Percentiles rank a stretch among this genome's conserved stretches.
phyloP scores from a whole-genome alignment of 2,113 vertebrate species.

The Elanoides forficatus region DNA sequence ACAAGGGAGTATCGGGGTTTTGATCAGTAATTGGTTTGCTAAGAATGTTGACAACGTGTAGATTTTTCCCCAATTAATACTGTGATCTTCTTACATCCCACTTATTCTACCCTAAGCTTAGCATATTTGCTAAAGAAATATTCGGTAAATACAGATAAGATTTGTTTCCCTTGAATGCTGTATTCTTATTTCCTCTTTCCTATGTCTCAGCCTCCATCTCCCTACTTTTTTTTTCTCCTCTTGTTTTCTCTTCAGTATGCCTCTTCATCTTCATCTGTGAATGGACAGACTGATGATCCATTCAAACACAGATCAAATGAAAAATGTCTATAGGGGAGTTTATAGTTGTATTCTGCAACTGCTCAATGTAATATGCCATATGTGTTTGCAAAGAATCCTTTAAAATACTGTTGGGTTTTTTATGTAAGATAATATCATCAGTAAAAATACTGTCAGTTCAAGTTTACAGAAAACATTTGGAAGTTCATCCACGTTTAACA shows the following conservation, averaged over 20 bases:
- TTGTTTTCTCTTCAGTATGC: neutral
- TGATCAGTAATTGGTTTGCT: neutral
- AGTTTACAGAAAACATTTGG: conserved; percentile 15
- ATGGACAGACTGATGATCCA: neutral
- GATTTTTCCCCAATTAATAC: neutral
- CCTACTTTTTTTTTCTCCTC: neutral
- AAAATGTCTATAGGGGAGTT: neutral
- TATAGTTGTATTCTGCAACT: neutral
- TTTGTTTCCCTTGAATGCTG: rapidly evolving
- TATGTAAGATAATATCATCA: neutral
- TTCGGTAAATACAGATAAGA: neutral
- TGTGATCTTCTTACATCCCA: neutral
- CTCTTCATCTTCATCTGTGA: neutral
- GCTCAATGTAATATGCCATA: neutral
- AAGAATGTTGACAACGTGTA: neutral
- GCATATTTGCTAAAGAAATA: neutral
- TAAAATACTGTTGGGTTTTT: neutral
- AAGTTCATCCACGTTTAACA: neutral
- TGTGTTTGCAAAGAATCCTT: neutral
- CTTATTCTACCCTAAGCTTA: neutral
- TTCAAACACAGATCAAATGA: neutral
- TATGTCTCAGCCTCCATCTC: neutral
- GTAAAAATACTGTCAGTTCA: neutral
- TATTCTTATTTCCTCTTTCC: neutral
- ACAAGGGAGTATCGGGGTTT: neutral